Evolutionary conservation across 2,888 invertebrate species (phyloP), one percentile per base, ranked within the genome.

Genomic region (Drosophila austrosaltans): DNA sequence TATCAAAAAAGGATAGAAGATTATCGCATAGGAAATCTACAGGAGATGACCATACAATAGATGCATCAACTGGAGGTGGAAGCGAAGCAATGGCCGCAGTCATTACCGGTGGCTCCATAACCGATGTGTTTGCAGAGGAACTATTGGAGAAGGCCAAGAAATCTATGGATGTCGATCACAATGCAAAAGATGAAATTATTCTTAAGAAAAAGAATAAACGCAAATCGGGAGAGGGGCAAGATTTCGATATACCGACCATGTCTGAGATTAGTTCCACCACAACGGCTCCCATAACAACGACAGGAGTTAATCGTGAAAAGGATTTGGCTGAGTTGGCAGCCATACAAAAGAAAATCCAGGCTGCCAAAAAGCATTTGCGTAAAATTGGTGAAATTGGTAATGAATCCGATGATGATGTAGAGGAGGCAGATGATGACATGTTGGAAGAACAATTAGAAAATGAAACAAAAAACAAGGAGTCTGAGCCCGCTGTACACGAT

Each of bases 71-170:
- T 20, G 62, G 75, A 4, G 39, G 10, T 25, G 48, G 48, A 10
- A 48, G 36, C 1, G 77, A 78, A 4, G 39, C 65, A 2, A 48
- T 79, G 63, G 79, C 89, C 20, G 69, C 77, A 6, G 87, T 91
- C 2, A 79, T 48, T 25, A 48, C 22, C 5, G 48, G 48, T 48
- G 48, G 76, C 48, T 94, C 94, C 10, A 95, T 95, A 40, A 94
- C 94, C 1, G 94, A 95, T 90, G 93, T 94, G 0, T 94, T 95
- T 89, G 95, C 94, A 7, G 94, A 94, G n/a, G 94, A 94, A 78
- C 93, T 95, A 60, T 90, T 95, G 25, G 91, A 92, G 53, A 92
- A 92, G 69, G 92, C 92, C 5, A 92, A 93, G 76, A 90, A 90
- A 77, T 81, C 89, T 2, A 68, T 91, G 39, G 85, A 85, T 42